These are phyloP conservation scores for Drosophila sp. DNA, from an alignment of 1,140 invertebrate genomes.

Conservation along the genomic window DNA sequence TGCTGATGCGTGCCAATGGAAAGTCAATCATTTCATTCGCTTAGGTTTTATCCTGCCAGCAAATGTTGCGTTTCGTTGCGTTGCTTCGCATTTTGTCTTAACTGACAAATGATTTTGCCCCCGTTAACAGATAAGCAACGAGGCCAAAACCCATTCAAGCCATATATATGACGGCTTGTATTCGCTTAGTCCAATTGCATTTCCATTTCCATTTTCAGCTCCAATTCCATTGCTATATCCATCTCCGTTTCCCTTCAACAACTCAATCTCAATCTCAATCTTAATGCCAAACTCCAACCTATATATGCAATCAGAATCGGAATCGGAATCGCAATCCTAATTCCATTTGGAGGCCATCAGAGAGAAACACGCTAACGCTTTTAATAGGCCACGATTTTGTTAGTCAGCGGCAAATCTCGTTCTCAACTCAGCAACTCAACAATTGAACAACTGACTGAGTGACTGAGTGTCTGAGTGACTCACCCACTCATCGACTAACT, in stretches of 20 bases:
- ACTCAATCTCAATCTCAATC: not conserved
- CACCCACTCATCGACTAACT: constrained; percentile 13
- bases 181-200: too few species aligned
- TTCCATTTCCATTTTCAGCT: not conserved
- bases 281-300: constrained; percentile 5
- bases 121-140: constrained; percentile 32
- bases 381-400: constrained; percentile 56
- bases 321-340: constrained; percentile 16
- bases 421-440: not conserved
- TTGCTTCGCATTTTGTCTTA: constrained; percentile 62
- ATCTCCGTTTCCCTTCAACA: not conserved
- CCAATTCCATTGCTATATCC: not conserved
- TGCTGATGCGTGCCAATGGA: constrained; percentile 69
- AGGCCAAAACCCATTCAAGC: constrained; percentile 56
- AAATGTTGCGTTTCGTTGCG: constrained; percentile 12
- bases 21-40: constrained; percentile 77
- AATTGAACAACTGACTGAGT: constrained; percentile 15
- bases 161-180: constrained; percentile 58
- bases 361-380: constrained; percentile 59
- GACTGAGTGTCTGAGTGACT: constrained; percentile 1
- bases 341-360: constrained; percentile 34
- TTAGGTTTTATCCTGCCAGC: constrained; percentile 69
- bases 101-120: constrained; percentile 72
- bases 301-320: constrained; percentile 3
- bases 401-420: constrained; percentile 2